Percentiles rank a stretch among this genome's conserved stretches.
Conservation (phyloP, 2,888 invertebrate genomes). For the Trilocha varians region DNA sequence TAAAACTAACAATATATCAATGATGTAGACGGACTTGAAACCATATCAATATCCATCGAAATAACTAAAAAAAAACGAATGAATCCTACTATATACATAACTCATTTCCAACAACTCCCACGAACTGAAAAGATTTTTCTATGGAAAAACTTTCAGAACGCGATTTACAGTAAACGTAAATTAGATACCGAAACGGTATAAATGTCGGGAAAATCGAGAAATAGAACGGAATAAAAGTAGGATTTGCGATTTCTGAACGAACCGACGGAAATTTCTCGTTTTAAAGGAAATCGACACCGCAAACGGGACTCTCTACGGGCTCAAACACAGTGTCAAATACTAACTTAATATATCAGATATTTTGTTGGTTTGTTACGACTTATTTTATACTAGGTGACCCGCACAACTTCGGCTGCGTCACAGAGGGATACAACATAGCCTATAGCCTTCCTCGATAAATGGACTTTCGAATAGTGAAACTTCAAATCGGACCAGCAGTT, state of each 20-base stretch:
- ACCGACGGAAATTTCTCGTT: conserved; percentile 40
- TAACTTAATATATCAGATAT: not conserved
- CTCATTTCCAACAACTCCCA: not conserved
- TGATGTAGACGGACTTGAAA: too few relatives aligned
- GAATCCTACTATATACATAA: not conserved
- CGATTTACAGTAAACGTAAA: not conserved
- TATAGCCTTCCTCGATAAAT: too few relatives aligned
- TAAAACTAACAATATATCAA: too few relatives aligned
- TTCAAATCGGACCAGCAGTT: too few relatives aligned
- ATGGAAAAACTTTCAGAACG: not conserved
- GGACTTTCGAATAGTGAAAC: too few relatives aligned
- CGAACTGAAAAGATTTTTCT: not conserved
- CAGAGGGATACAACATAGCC: too few relatives aligned
- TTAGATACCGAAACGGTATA: conserved; percentile 8
- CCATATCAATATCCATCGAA: too few relatives aligned
- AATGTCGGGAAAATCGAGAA: conserved; percentile 12
- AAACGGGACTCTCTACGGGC: conserved; percentile 25
- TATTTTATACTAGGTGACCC: too few relatives aligned
- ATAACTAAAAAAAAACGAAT: too few relatives aligned
- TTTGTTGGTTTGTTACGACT: not conserved
- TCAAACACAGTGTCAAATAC: conserved; percentile 8
- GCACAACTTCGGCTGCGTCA: too few relatives aligned
- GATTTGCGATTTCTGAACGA: conserved; percentile 28
- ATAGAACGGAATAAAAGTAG: conserved; percentile 15
- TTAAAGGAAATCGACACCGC: conserved; percentile 41